These are phyloP conservation scores for Phymastichus coffea DNA, from an alignment of 1,140 invertebrate species.

Conservation along the genomic window DNA sequence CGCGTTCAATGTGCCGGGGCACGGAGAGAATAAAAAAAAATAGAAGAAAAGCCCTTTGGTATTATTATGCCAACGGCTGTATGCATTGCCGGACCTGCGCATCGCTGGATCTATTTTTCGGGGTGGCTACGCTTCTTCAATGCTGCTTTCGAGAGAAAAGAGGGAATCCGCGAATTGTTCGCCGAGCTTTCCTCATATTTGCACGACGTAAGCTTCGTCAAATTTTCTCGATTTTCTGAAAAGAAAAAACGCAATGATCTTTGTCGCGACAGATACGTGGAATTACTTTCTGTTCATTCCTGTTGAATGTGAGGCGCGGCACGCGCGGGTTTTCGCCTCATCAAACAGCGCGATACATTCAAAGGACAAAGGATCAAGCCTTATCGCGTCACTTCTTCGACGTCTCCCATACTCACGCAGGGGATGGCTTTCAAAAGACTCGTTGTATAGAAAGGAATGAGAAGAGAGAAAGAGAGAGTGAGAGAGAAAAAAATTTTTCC, in stretches of 20 bases:
- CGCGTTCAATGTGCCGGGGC: not conserved
- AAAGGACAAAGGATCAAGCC: slow-evolving; percentile 27
- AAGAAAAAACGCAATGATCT: too few species aligned
- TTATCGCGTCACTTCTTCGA: slow-evolving; percentile 21
- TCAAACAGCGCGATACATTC: slow-evolving; percentile 26
- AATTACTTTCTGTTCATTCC: too few species aligned
- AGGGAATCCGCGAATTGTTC: too few species aligned
- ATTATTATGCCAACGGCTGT: not conserved
- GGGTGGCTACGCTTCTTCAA: too few species aligned
- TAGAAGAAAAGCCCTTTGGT: not conserved
- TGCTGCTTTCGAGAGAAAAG: too few species aligned
- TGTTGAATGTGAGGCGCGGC: too few species aligned
- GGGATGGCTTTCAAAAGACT: not conserved
- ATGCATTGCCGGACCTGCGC: slow-evolving; percentile 20
- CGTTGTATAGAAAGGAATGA: not conserved
- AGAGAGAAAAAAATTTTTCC: not conserved
- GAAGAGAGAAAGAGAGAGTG: not conserved
- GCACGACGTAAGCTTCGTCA: too few species aligned
- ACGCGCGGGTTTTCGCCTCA: slow-evolving; percentile 16
- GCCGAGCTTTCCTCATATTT: too few species aligned
- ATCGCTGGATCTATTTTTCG: slow-evolving; percentile 21
- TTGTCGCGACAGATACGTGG: too few species aligned
- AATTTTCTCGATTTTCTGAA: too few species aligned
- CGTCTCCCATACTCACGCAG: not conserved
- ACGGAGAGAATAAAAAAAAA: too few species aligned